Conservation (phyloP, 2,888 invertebrate genomes). For the Girardia tigrina region DNA sequence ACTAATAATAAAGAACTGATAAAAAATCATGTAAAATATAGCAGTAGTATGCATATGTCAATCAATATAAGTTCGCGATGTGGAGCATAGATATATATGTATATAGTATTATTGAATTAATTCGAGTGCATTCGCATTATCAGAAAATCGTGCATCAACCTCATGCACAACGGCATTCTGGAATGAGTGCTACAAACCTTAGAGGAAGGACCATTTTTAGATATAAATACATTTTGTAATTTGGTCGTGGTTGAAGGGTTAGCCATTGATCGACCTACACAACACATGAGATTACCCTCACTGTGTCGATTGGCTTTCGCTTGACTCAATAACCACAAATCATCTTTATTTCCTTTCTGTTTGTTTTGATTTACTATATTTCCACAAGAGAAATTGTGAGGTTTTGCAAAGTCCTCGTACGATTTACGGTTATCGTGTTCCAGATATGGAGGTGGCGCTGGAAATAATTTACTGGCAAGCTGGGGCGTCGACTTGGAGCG, state of each 20-base stretch:
- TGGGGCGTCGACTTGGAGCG: not conserved
- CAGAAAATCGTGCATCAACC: not conserved
- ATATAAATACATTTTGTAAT: not conserved
- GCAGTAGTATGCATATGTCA: too few species aligned
- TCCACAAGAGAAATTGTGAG: not conserved
- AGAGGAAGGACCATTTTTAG: not conserved
- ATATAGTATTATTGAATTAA: not conserved
- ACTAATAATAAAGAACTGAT: not conserved
- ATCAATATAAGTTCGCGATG: too few species aligned
- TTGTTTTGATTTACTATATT: not conserved
- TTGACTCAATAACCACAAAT: not conserved
- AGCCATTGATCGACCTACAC: not conserved
- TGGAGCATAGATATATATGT: too few species aligned
- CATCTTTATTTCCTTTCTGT: not conserved
- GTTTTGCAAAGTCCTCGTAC: not conserved
- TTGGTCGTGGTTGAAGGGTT: not conserved
- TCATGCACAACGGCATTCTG: not conserved
- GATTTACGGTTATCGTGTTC: not conserved
- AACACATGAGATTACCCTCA: conserved; percentile 19
- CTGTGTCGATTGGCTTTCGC: not conserved
- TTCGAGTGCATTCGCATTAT: not conserved
- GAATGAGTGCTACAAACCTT: not conserved
- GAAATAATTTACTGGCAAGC: conserved; percentile 5
- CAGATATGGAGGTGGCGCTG: not conserved
- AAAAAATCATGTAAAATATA: too few species aligned